Evolutionary conservation across 1,140 invertebrate species (phyloP), one percentile per base, ranked within the genome.

Genomic region (Aphelinus atriplicis): DNA sequence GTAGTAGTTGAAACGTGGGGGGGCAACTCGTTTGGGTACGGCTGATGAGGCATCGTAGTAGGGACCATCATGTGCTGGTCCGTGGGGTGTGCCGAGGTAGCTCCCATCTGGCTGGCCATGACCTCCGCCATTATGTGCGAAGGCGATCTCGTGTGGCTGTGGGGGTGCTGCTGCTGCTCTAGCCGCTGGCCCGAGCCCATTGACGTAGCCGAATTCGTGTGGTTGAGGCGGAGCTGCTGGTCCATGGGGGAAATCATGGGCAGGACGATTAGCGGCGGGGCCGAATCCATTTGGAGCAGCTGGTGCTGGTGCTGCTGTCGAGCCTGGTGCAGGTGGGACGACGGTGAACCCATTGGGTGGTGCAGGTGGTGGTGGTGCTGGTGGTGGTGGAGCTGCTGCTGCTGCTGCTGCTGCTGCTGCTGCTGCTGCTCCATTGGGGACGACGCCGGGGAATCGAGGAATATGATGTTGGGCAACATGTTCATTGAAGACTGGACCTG

Each of bases 11-110:
- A 92, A 93, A 93, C 92, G 92, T 93, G 92, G 92, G 92, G 92
- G 93, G 92, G 91, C 91, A 91, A 91, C 89, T 87, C 92, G 92
- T 93, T 93, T 93, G 92, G 92, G 92, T 93, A 92, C 88, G 87
- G 89, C 89, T 90, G 91, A 89, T 90, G 89, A 83, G 88, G 89
- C 85, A 89, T 88, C 90, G 89, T 78, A 83, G 82, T 89, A 91
- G 87, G 89, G 81, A 89, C 89, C 89, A 90, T 90, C 87, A 90
- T 89, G 78, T 71, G 87, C 85, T 75, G 90, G 26, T 26, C 26
- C 26, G 26, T 26, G 26, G 26, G 26, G 26, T 26, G 26, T 26
- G 26, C 26, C 26, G 26, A 26, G 26, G 26, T 26, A 26, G 26
- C 26, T 26, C 26, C 26, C 87, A 47, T 88, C 88, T 81, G 89